These are phyloP conservation scores for Pocillopora verrucosa DNA, from an alignment of 64 coral and sea anemone genomes.

Conservation along the genomic window DNA sequence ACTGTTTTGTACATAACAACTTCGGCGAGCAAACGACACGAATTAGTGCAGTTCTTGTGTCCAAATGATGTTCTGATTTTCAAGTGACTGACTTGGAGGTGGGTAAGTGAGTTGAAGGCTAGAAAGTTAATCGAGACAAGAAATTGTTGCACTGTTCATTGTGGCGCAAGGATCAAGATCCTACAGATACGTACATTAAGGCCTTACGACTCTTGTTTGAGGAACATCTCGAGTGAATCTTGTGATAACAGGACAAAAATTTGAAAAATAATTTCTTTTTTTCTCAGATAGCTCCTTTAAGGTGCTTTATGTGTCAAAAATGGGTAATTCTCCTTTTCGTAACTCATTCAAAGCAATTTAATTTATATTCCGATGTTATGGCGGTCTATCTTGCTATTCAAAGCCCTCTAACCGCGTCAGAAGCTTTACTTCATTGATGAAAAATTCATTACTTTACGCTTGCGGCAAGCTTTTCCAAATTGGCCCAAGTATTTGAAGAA, in stretches of 20 bases:
- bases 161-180: not conserved
- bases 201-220: not conserved
- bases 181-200: slow-evolving; percentile 11
- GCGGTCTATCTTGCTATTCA: slow-evolving; percentile 21
- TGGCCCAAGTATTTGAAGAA: slow-evolving; percentile 31
- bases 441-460: slow-evolving; percentile 29
- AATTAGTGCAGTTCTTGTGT: not conserved
- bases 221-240: not conserved
- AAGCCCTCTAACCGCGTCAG: not conserved
- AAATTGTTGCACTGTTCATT: slow-evolving; percentile 1
- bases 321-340: not conserved
- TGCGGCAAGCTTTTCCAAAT: slow-evolving; percentile 53
- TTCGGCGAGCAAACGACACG: not conserved
- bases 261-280: not conserved
- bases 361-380: slow-evolving; percentile 13
- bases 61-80: slow-evolving; percentile 4
- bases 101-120: not conserved
- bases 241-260: not conserved
- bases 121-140: not conserved
- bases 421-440: slow-evolving; percentile 26
- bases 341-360: slow-evolving; percentile 24
- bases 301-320: not conserved
- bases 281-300: not conserved
- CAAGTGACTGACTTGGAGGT: not conserved
- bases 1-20: not conserved